Evolutionary conservation across 2,888 invertebrate species (phyloP).

Genomic region (Caenorhabditis zanzibari): DNA sequence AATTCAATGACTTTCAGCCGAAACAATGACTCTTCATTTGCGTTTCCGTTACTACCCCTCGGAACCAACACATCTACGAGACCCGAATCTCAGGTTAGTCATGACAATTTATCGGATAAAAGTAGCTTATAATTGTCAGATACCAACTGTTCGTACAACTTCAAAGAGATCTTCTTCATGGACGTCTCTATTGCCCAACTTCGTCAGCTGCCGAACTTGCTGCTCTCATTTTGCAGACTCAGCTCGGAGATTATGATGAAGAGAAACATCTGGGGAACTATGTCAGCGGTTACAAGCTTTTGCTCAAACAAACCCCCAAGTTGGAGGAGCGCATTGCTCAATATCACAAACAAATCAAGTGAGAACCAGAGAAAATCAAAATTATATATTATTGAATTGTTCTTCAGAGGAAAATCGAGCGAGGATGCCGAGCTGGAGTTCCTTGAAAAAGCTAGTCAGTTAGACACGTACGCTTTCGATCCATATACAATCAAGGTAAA

Average conservation of each 20-base stretch:
- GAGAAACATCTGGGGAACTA: slow-evolving; percentile 91
- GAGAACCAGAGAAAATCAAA: slow-evolving; percentile 20
- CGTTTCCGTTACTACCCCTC: slow-evolving; percentile 98
- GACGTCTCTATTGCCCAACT: slow-evolving; percentile 93
- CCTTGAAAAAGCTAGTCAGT: slow-evolving; percentile 92
- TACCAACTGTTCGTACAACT: slow-evolving; percentile 96
- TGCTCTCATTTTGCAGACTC: slow-evolving; percentile 87
- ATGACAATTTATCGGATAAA: not conserved
- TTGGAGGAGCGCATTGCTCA: slow-evolving; percentile 96
- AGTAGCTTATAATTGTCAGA: slow-evolving; percentile 81
- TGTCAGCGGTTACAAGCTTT: slow-evolving; percentile 92
- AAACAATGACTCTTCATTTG: slow-evolving; percentile 91
- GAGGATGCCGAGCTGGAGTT: slow-evolving; percentile 93
- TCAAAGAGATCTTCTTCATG: slow-evolving; percentile 95
- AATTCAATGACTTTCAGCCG: slow-evolving; percentile 65
- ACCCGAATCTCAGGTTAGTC: slow-evolving; percentile 90
- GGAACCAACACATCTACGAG: slow-evolving; percentile 93
- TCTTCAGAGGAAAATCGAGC: slow-evolving; percentile 89
- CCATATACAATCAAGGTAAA: slow-evolving; percentile 96
- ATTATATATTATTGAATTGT: not conserved
- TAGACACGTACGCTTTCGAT: slow-evolving; percentile 98
- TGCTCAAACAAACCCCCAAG: slow-evolving; percentile 93
- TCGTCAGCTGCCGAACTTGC: slow-evolving; percentile 75
- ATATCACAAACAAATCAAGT: slow-evolving; percentile 90
- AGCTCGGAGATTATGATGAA: slow-evolving; percentile 95